These are phyloP conservation scores for Holothuria scabra DNA, from an alignment of 53 echinoderm and acorn worm species.

Conservation along the genomic window DNA sequence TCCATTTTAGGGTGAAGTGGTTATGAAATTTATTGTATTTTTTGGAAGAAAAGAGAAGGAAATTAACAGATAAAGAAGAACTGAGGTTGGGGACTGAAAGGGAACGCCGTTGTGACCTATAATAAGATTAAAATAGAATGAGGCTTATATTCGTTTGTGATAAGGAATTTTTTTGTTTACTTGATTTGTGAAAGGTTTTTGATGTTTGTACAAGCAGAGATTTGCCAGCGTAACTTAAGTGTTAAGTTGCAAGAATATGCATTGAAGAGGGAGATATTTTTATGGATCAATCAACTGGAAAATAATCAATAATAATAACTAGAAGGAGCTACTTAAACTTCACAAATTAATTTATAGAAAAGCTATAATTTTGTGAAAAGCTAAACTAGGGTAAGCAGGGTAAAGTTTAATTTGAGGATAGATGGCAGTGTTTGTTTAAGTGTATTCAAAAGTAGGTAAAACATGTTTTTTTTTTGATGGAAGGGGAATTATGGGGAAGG, in stretches of 20 bases:
- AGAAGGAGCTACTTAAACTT: constrained; percentile 23
- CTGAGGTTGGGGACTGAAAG: constrained; percentile 1
- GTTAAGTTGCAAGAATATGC: constrained; percentile 1
- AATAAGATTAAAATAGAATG: constrained; percentile 20
- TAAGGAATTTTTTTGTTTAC: constrained; percentile 3
- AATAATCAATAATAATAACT: background rate
- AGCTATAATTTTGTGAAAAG: constrained; percentile 22
- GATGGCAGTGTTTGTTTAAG: too few species aligned
- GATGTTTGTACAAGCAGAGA: constrained; percentile 4
- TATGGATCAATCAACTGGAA: constrained; percentile 6
- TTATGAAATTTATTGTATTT: constrained; percentile 5
- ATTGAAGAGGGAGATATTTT: constrained; percentile 16
- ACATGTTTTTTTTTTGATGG: too few species aligned
- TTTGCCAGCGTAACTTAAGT: background rate
- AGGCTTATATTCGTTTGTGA: constrained; percentile 12
- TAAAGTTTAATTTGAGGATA: too few species aligned
- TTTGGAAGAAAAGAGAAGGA: background rate
- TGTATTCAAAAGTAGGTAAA: too few species aligned
- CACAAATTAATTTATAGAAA: constrained; percentile 37
- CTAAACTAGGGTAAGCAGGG: too few species aligned
- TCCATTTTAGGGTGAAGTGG: constrained; percentile 16
- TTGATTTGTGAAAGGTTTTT: constrained; percentile 22
- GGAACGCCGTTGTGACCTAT: constrained; percentile 7
- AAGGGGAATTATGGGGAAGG: too few species aligned
- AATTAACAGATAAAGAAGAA: background rate